phyloP scores from a whole-genome alignment of 2,888 invertebrate species.

The Trachelus troglodyta region DNA sequence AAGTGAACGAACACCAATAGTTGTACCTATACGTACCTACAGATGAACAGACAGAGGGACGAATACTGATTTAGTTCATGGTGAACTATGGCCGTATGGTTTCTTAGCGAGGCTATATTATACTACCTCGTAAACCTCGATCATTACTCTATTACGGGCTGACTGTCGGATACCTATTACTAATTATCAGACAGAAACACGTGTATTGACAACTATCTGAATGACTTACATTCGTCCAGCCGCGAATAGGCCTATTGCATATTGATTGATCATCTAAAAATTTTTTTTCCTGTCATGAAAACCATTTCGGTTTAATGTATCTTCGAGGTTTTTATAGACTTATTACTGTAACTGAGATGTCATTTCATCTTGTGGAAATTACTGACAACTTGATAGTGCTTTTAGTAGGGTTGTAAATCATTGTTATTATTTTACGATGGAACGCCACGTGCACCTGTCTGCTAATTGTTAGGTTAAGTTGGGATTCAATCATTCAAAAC shows the following conservation, averaged over 20 bases:
- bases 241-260: not conserved
- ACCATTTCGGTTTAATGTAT: not conserved
- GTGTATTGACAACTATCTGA: slow-evolving; percentile 53
- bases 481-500: not conserved
- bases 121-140: slow-evolving; percentile 61
- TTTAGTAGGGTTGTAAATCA: not conserved
- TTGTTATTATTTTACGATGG: not conserved
- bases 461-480: not conserved
- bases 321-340: not conserved
- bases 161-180: slow-evolving; percentile 50
- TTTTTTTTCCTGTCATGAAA: not conserved
- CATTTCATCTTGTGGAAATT: not conserved
- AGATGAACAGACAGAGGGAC: slow-evolving; percentile 32
- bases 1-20: slow-evolving; percentile 34
- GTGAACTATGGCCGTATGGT: slow-evolving; percentile 38
- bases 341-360: not conserved
- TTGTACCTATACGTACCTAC: slow-evolving; percentile 8
- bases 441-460: not conserved
- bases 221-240: not conserved
- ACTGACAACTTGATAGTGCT: not conserved
- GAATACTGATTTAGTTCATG: slow-evolving; percentile 5
- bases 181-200: slow-evolving; percentile 61
- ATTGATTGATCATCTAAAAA: not conserved
- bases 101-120: slow-evolving; percentile 46
- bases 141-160: slow-evolving; percentile 62